phyloP scores from a whole-genome alignment of 2,888 invertebrate genomes.

The Nycteola revayana region DNA sequence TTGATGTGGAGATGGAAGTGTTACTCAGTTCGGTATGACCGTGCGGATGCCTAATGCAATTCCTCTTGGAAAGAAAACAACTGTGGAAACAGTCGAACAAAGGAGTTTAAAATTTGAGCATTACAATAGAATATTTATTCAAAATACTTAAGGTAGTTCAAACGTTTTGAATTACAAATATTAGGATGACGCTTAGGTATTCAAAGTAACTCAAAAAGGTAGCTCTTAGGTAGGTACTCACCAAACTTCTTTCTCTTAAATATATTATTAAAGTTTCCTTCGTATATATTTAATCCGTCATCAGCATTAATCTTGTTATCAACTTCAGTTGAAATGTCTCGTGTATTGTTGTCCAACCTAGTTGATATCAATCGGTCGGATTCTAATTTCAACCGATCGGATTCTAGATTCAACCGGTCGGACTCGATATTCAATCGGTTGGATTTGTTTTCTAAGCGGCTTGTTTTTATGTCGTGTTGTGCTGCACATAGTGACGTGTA shows the following conservation, averaged over 20 bases:
- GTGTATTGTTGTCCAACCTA: conserved; percentile 28
- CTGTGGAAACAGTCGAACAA: too few relatives aligned
- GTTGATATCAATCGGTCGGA: conserved; percentile 28
- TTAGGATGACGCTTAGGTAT: too few relatives aligned
- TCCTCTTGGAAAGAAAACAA: too few relatives aligned
- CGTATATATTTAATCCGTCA: conserved; percentile 52
- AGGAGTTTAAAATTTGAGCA: too few relatives aligned
- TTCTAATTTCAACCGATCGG: conserved; percentile 43
- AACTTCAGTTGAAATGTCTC: conserved; percentile 38
- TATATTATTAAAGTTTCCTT: conserved; percentile 53
- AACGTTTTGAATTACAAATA: too few relatives aligned
- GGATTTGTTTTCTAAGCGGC: conserved; percentile 45
- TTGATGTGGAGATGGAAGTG: too few relatives aligned
- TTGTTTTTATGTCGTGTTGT: conserved; percentile 54
- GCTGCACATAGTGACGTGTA: conserved; percentile 73
- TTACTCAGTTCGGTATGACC: too few relatives aligned
- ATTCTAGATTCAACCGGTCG: conserved; percentile 27
- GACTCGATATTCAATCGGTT: conserved; percentile 35
- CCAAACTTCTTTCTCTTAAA: conserved; percentile 67
- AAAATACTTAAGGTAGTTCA: too few relatives aligned
- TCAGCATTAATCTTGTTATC: conserved; percentile 58
- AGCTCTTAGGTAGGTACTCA: conserved; percentile 44
- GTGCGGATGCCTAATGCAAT: too few relatives aligned
- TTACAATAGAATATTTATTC: too few relatives aligned
- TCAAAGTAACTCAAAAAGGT: too few relatives aligned